These are phyloP conservation scores for Cerastoderma edule DNA, from an alignment of 2,888 invertebrate genomes.

Conservation along the genomic window DNA sequence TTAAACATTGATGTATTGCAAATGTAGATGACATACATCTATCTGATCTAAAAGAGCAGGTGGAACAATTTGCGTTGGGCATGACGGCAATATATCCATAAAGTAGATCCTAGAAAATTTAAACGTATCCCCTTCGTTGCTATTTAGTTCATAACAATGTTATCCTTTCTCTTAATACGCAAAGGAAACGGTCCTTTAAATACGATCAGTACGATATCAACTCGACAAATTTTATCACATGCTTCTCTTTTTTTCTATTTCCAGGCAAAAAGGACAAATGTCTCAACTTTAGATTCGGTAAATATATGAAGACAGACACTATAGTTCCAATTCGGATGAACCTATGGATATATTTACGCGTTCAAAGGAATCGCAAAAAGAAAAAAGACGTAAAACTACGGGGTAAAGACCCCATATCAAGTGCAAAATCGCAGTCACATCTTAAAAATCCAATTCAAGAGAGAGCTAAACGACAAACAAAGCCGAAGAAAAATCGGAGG, in stretches of 20 bases:
- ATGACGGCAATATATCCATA: too few species aligned
- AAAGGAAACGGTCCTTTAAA: too few species aligned
- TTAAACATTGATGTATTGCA: too few species aligned
- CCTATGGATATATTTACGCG: slow-evolving; percentile 40
- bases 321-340: slow-evolving; percentile 35
- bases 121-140: too few species aligned
- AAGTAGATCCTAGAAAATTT: too few species aligned
- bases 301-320: slow-evolving; percentile 24
- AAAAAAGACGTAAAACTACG: background rate
- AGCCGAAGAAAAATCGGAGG: slow-evolving; percentile 17
- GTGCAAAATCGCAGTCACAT: background rate
- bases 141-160: too few species aligned
- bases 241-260: slow-evolving; percentile 37
- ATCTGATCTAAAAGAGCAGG: too few species aligned
- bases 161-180: too few species aligned
- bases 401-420: background rate
- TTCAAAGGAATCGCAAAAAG: slow-evolving; percentile 19
- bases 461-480: background rate
- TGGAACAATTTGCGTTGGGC: too few species aligned
- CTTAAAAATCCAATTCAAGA: background rate
- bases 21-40: too few species aligned
- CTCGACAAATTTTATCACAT: too few species aligned
- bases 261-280: slow-evolving; percentile 40
- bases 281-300: slow-evolving; percentile 32
- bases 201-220: too few species aligned